phyloP scores from a whole-genome alignment of 2,113 vertebrate species.

The Cebidichthys violaceus region DNA sequence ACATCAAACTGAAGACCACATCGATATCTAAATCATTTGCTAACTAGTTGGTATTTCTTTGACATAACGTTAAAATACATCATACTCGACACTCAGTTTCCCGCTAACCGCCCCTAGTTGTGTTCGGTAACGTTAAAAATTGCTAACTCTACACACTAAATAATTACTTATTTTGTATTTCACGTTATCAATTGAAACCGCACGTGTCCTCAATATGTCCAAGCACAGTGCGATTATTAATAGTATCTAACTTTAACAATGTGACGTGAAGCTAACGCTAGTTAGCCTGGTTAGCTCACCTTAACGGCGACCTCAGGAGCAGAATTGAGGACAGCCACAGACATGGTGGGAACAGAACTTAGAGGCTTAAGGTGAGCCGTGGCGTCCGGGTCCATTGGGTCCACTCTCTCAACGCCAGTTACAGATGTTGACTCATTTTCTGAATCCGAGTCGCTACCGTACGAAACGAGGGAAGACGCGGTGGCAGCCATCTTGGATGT shows the following conservation, averaged over 20 bases:
- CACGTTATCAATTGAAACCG: fast-evolving
- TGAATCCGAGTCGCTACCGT: conserved; percentile 90
- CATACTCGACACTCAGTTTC: not conserved
- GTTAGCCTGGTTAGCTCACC: conserved; percentile 82
- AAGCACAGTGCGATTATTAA: fast-evolving
- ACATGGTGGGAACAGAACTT: conserved; percentile 57
- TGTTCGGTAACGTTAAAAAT: not conserved
- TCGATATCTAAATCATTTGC: not conserved
- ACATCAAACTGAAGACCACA: not conserved
- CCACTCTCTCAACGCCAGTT: conserved; percentile 50
- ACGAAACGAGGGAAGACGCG: conserved; percentile 88
- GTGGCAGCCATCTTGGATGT: conserved; percentile 90
- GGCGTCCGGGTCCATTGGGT: conserved; percentile 80
- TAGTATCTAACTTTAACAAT: not conserved
- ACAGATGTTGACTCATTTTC: conserved; percentile 86
- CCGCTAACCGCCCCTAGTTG: not conserved
- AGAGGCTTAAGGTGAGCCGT: conserved; percentile 86
- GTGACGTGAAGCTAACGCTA: conserved; percentile 27
- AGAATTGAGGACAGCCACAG: conserved; percentile 86
- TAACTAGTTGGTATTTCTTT: not conserved
- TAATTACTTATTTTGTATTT: fast-evolving
- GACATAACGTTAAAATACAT: not conserved
- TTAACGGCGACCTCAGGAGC: conserved; percentile 95
- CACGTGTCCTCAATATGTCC: not conserved
- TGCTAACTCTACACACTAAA: not conserved